Base-by-base conservation (phyloP, 2,113 vertebrate species). In the Mionectes macconnelli region DNA sequence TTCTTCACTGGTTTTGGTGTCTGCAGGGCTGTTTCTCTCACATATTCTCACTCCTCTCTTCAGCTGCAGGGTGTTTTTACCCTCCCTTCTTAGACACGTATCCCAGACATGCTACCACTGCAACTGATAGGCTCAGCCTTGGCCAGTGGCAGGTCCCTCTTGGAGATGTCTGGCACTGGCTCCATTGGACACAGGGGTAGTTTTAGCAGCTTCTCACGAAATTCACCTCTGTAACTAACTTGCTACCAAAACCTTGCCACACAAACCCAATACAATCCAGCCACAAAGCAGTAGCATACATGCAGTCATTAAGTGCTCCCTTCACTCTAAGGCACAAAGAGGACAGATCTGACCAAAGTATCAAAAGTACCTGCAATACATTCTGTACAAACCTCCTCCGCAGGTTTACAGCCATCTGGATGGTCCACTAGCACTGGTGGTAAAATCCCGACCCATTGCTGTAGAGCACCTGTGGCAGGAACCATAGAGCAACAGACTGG, bases 331-430 rank as follows among this genome's bases (percentile, higher is more conserved):
- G 44, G 42, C 20, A 50, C 2, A 47, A 70, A 63, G 52, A 5
- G 56, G 44, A 76, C n/a, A 91, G 37, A 83, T 21, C 24, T 53
- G 31, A 63, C 9, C 31, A 57, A 80, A 88, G 27, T 2, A 2
- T 9, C 12, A 60, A 55, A 45, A 90, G n/a, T 18, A 67, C 31
- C 50, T 6, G 10, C 4, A 56, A 45, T 8, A 7, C 12, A 15
- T 56, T 75, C 74, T 37, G 21, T 87, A 97, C 96, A 81, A 72
- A 97, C 96, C 96, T 95, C 70, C 24, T 96, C 86, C 82, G 94
- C 73, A 91, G 72, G 24, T 93, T 95, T 96, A 96, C 49, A 89
- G 94, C 90, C 96, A 97, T 95, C 80, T 89, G 93, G 88, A 82
- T 45, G 60, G 73, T 87, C 85, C 83, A 60, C 76, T 35, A 84